Conservation (phyloP, 2,797 vertebrate species). For the Toxotes lorentzi region DNA sequence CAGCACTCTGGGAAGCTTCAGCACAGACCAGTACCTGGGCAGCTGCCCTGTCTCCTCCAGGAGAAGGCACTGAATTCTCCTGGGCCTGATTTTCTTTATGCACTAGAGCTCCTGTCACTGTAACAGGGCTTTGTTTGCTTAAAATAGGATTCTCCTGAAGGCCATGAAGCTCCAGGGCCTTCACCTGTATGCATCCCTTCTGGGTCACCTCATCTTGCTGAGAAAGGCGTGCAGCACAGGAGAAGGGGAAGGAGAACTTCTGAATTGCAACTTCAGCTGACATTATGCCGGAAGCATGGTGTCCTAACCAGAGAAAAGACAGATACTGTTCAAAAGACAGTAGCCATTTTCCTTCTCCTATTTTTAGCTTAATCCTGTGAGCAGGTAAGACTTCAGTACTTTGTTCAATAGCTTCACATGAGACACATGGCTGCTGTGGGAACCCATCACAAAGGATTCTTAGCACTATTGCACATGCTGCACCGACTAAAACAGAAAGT, state of each 20-base stretch:
- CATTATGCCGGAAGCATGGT: slow-evolving; percentile 76
- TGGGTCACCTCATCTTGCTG: slow-evolving; percentile 59
- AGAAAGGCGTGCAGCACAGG: slow-evolving; percentile 55
- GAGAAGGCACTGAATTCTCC: slow-evolving; percentile 10
- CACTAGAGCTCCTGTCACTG: slow-evolving; percentile 32
- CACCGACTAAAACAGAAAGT: slow-evolving; percentile 2
- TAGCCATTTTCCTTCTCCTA: slow-evolving; percentile 27
- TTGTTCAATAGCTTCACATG: slow-evolving; percentile 17
- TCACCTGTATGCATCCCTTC: slow-evolving; percentile 56
- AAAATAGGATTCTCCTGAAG: slow-evolving; percentile 44
- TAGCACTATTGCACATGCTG: background rate
- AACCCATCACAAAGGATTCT: slow-evolving; percentile 10
- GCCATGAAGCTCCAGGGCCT: slow-evolving; percentile 45
- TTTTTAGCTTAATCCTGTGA: slow-evolving; percentile 32
- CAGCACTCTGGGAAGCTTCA: slow-evolving; percentile 26
- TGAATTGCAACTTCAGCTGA: slow-evolving; percentile 76
- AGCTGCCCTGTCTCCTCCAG: background rate
- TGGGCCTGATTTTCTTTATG: slow-evolving; percentile 37
- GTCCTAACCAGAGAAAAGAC: slow-evolving; percentile 57
- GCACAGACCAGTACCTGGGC: slow-evolving; percentile 25
- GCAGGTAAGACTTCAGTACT: background rate
- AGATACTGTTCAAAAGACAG: slow-evolving; percentile 30
- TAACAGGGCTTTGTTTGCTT: background rate
- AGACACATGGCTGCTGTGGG: slow-evolving; percentile 16
- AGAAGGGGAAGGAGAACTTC: slow-evolving; percentile 82